Base-by-base conservation (phyloP, 2,888 invertebrate genomes). In the Arctia plantaginis region DNA sequence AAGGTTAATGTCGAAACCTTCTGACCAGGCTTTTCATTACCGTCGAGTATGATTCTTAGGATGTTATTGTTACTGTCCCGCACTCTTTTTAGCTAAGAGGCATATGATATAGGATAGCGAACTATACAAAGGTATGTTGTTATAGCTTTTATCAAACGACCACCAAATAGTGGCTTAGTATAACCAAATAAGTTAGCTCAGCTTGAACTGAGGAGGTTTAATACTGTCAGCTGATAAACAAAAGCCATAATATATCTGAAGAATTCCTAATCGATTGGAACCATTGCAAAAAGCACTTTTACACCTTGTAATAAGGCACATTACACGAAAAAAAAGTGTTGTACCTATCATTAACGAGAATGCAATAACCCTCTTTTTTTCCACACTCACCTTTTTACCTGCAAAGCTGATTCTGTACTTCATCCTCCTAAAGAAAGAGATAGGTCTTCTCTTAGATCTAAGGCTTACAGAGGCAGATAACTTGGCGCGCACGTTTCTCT, bases 401-500 rank as follows among this genome's bases (percentile, higher is more conserved):
- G 94, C 94, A 86, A 97, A 97, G 80, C 96, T 96, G 47, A 94
- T 87, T 72, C 95, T 91, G 82, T 97, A 97, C 88, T 97, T 97
- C 65, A 96, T 86, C 71, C 96, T 91, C 88, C 96, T 97, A 86
- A 91, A 96, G 79, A 95, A 87, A 3, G 96, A 95, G 59, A 97
- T 94, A 0, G 96, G 96, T 68, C 95, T 94, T 30, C 90, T 89
- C 77, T 96, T 95, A 0, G 96, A 95, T 65, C 96, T 96, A 70
- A 96, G 92, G 79, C 96, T 97, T 47, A 97, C 96, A 0, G 97
- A 96, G 0, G 94, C 94, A 0, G 96, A 95, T 55, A 98, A 91
- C 88, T 97, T 97, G 59, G 96, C 96, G 82, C 97, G 97, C 0
- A 98, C 96, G 67, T 95, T 94, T 80, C 97, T 94, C 90, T 98